Percentiles rank a stretch among this genome's conserved stretches.
phyloP scores from a whole-genome alignment of 2,113 vertebrate species.

The Caranx melampygus region DNA sequence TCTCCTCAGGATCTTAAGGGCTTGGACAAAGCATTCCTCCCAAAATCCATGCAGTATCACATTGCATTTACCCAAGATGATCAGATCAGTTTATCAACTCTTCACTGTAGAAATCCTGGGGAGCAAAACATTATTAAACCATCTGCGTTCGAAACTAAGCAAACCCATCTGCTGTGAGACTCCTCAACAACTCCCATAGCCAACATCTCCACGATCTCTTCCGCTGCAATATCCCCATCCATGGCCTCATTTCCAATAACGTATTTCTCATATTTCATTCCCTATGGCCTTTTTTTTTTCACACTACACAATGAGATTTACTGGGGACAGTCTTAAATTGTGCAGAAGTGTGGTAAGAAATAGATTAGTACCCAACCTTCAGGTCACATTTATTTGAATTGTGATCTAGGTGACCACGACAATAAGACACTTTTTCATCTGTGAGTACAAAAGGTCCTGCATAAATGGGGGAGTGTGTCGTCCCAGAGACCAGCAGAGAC shows the following conservation, averaged over 20 bases:
- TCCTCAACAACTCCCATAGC: slow-evolving; percentile 8
- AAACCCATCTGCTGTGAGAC: slow-evolving; percentile 51
- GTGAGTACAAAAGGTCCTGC: slow-evolving; percentile 36
- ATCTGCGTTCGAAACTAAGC: slow-evolving; percentile 28
- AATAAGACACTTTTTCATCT: slow-evolving; percentile 52
- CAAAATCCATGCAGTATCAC: slow-evolving; percentile 26
- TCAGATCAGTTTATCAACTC: slow-evolving; percentile 40
- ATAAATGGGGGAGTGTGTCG: neutral
- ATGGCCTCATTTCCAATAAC: slow-evolving; percentile 43
- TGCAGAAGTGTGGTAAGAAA: slow-evolving; percentile 47
- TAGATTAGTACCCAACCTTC: slow-evolving; percentile 48
- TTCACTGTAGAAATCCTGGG: slow-evolving; percentile 52
- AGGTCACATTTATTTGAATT: slow-evolving; percentile 60
- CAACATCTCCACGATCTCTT: slow-evolving; percentile 44
- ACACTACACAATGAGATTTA: slow-evolving; percentile 50
- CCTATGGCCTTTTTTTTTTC: slow-evolving; percentile 19
- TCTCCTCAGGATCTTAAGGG: slow-evolving; percentile 4
- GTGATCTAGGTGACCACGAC: slow-evolving; percentile 52
- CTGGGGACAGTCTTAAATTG: slow-evolving; percentile 46
- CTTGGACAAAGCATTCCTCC: slow-evolving; percentile 18
- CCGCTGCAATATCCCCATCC: slow-evolving; percentile 8
- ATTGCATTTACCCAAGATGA: slow-evolving; percentile 30
- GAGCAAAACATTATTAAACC: slow-evolving; percentile 44
- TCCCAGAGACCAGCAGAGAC: slow-evolving; percentile 32
- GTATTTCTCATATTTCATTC: slow-evolving; percentile 46